These are phyloP conservation scores for Anthrax anthrax DNA, from an alignment of 2,888 invertebrate species.

Conservation along the genomic window DNA sequence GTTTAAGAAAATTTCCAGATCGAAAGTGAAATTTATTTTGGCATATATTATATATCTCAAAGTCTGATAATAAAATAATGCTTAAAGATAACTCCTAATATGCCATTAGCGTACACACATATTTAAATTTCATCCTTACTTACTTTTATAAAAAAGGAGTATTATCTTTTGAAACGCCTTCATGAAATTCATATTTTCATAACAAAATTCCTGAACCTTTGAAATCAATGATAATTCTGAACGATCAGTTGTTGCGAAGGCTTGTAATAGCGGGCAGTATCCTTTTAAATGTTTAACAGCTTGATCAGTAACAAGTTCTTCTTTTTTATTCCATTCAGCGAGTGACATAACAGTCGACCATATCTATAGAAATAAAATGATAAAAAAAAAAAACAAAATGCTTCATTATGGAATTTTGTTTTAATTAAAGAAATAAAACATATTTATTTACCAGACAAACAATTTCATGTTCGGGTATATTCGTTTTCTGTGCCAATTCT, in stretches of 20 bases:
- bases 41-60: too few species aligned
- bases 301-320: conserved; percentile 91
- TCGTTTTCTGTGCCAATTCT: conserved; percentile 69
- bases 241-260: conserved; percentile 72
- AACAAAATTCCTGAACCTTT: conserved; percentile 94
- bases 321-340: conserved; percentile 98
- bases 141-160: conserved; percentile 88
- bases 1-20: too few species aligned
- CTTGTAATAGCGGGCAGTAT: conserved; percentile 73
- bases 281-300: conserved; percentile 79
- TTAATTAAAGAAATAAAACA: background rate
- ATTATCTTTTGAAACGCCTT: conserved; percentile 96
- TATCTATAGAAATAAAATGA: conserved; percentile 42
- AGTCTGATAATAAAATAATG: too few species aligned
- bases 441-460: conserved; percentile 54
- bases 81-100: too few species aligned
- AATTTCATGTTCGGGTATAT: conserved; percentile 83
- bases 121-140: conserved; percentile 17
- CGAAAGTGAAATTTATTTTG: too few species aligned
- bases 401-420: background rate
- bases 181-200: conserved; percentile 98
- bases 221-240: conserved; percentile 78
- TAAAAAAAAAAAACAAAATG: background rate
- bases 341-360: conserved; percentile 92
- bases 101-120: too few species aligned